Base-by-base conservation (phyloP, 2,888 invertebrate genomes). In the Rapana venosa region DNA sequence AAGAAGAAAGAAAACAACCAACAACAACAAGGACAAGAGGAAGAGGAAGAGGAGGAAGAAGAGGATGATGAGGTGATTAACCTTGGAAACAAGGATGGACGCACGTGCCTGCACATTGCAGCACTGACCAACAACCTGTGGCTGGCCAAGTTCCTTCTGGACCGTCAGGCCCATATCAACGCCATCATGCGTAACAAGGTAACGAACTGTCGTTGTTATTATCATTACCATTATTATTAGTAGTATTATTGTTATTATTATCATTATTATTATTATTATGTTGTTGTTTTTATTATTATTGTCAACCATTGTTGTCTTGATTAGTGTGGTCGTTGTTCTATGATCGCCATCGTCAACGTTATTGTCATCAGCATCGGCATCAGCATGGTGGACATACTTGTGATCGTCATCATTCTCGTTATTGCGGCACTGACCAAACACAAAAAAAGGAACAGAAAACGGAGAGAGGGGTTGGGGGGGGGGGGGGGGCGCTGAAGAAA, bases 71-170 rank as follows among this genome's bases (percentile, higher is more conserved):
- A 89, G 20, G 70, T 66, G 15, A 87, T 99, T 97, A 96, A 98
- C 98, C 86, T 97, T n/a, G 93, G 98, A 6, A 99, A 99, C 95
- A 98, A 98, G 94, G 98, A 98, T 95, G 99, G 99, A 0, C 97
- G 98, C 91, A 98, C 98, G 36, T 97, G 98, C 35, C 96, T 99
- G 83, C 99, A 99, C 96, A 97, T 99, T 91, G 99, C 99, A 0
- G 98, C 99, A 17, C 97, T 98, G 86, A 98, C 98, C 94, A 99
- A 99, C 94, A 98, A 99, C 95, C 97, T 99, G 8, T 99, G 99
- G 96, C 97, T 99, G 96, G 98, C 99, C 96, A 98, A 98, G 96
- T 97, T 98, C 91, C 96, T 99, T 30, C 96, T 99, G 90, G 98
- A 98, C 95, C 97, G 97, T 88, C 98, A 98, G 0, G 98, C 98